These are phyloP conservation scores for Serinus canaria DNA, from an alignment of 2,113 vertebrate species.

Conservation along the genomic window DNA sequence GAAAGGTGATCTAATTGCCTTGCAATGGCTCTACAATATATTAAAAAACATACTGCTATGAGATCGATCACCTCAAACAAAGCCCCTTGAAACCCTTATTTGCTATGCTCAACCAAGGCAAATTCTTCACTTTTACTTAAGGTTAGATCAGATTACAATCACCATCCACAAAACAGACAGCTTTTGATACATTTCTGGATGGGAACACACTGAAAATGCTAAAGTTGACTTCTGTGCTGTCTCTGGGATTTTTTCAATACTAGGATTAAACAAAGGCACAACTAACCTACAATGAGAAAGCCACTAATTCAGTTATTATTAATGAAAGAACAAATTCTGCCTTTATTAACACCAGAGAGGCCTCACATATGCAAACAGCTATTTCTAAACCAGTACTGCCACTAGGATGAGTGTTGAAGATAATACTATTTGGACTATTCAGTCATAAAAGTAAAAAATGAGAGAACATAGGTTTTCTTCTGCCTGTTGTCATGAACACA, in stretches of 20 bases:
- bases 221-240: not conserved
- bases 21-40: not conserved
- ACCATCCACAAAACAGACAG: not conserved
- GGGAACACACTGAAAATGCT: not conserved
- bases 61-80: not conserved
- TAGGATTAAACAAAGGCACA: not conserved
- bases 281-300: not conserved
- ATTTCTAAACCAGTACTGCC: not conserved
- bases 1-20: conserved; percentile 20
- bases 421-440: not conserved
- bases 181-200: not conserved
- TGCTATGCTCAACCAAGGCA: not conserved
- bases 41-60: not conserved
- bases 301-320: not conserved
- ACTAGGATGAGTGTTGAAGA: not conserved
- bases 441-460: not conserved
- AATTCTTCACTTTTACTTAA: conserved; percentile 23
- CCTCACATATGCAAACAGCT: not conserved
- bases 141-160: conserved; percentile 4
- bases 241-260: not conserved
- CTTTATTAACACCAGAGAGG: not conserved
- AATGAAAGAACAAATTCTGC: conserved; percentile 10
- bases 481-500: not conserved
- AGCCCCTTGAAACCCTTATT: not conserved
- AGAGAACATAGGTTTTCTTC: not conserved